Evolutionary conservation across 2,113 vertebrate genomes (phyloP).

Genomic region (Ochotona curzoniae): DNA sequence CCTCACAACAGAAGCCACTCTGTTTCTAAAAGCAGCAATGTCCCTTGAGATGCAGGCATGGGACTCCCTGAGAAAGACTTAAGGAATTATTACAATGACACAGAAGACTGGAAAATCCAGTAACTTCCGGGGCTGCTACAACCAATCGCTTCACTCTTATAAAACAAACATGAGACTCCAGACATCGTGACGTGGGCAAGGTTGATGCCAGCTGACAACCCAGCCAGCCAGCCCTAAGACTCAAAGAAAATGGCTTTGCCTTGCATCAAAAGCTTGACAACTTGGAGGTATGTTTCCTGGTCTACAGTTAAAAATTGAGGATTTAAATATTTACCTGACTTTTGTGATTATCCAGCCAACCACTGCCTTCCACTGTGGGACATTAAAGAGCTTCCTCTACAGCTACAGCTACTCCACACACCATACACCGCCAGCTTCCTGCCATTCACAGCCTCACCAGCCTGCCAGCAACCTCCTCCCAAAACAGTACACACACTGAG

Average conservation of each 20-base stretch:
- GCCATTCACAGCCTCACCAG: background rate
- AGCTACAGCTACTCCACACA: background rate
- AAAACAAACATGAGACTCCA: slow-evolving; percentile 1
- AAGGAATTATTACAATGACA: background rate
- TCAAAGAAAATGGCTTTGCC: slow-evolving; percentile 39
- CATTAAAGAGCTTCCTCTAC: slow-evolving; percentile 33
- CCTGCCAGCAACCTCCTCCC: background rate
- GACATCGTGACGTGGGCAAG: background rate
- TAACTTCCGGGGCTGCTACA: background rate
- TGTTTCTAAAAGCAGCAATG: background rate
- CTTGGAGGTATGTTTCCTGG: background rate
- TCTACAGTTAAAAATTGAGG: slow-evolving; percentile 57
- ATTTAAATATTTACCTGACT: slow-evolving; percentile 62
- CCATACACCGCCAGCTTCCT: slow-evolving; percentile 53
- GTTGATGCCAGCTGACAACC: background rate
- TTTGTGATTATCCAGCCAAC: slow-evolving; percentile 58
- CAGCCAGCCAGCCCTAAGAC: background rate
- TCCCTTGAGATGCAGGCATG: background rate
- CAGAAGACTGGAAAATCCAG: background rate
- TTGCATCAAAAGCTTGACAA: slow-evolving; percentile 44
- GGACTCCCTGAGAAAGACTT: background rate
- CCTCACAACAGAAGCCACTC: background rate
- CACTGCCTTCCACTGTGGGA: background rate
- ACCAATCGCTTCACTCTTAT: background rate
- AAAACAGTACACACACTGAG: background rate